Percentiles rank a stretch among this genome's conserved stretches.
phyloP scores from a whole-genome alignment of 2,113 vertebrate genomes.

The Ardeotis arabs region DNA sequence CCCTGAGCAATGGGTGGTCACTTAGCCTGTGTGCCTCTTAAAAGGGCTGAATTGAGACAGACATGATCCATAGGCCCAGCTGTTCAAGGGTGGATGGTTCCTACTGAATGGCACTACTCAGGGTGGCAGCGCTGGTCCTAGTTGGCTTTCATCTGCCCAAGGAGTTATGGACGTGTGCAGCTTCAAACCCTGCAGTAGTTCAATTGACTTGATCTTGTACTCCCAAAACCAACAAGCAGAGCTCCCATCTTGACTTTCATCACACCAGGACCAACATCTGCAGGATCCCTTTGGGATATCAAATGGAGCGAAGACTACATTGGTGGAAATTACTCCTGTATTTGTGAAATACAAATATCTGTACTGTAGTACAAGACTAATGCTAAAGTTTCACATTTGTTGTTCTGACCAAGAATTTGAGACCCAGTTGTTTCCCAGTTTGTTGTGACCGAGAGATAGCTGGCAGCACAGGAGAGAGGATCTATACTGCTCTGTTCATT shows the following conservation, averaged over 20 bases:
- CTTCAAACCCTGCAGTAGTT: not conserved
- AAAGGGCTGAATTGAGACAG: not conserved
- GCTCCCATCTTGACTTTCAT: not conserved
- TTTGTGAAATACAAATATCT: not conserved
- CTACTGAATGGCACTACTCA: not conserved
- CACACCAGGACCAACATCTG: not conserved
- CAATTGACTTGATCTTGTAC: accelerated
- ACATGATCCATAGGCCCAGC: not conserved
- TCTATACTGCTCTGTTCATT: not conserved
- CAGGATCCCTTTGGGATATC: not conserved
- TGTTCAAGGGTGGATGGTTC: not conserved
- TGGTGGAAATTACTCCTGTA: not conserved
- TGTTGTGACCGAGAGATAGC: not conserved
- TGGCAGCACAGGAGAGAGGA: not conserved
- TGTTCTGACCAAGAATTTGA: not conserved
- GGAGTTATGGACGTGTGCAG: not conserved
- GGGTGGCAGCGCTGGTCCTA: not conserved
- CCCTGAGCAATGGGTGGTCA: not conserved
- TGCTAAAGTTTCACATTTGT: not conserved
- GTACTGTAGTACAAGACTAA: not conserved
- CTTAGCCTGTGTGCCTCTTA: not conserved
- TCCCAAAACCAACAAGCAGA: not conserved
- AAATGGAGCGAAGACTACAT: not conserved
- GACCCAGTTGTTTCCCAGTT: not conserved
- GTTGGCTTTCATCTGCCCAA: not conserved